Base-by-base conservation (phyloP, 2,888 invertebrate species). In the Trisateles emortualis region DNA sequence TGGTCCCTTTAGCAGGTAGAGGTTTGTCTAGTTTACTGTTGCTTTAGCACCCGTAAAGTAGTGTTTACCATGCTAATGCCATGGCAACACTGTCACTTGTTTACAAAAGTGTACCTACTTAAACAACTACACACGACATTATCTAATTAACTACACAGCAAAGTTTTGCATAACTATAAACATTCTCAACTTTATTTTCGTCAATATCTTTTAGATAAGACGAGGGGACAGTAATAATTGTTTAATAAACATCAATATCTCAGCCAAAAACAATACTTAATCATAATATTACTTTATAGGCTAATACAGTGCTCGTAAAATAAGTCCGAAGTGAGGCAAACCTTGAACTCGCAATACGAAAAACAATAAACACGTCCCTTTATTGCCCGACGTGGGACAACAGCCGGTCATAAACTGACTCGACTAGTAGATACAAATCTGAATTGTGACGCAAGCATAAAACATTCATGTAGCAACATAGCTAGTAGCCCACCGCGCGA, bases 381-480 rank as follows among this genome's bases (percentile, higher is more conserved):
- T 85, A 86, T 79, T 75, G 77, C 66, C 61, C 72, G 62, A 79
- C 77, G 76, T 80, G 79, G 76, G 77, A 76, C 78, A 80, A 77
- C 73, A 72, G 74, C 52, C 58, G 66, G 78, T 73, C 62, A 74
- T 86, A 88, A 85, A 87, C 76, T 69, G 72, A 68, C 75, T 76
- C 76, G 76, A 82, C 76, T 84, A 83, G 84, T 83, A 82, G 82
- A 81, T 83, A 86, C 88, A 90, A 91, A 90, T 90, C 89, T 89
- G 87, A 86, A 86, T 84, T 84, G 87, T 87, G 88, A 87, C 85
- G 84, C 75, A 68, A 76, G 79, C 76, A 83, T 90, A 88, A 90
- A 90, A 88, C 86, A 90, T 91, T 89, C 86, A 89, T 85, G 86
- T 81, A 71, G 68, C 68, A 76, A 76, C 73, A 76, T 66, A 73